phyloP scores from a whole-genome alignment of 2,888 invertebrate species.

The Hecatera dysodea region DNA sequence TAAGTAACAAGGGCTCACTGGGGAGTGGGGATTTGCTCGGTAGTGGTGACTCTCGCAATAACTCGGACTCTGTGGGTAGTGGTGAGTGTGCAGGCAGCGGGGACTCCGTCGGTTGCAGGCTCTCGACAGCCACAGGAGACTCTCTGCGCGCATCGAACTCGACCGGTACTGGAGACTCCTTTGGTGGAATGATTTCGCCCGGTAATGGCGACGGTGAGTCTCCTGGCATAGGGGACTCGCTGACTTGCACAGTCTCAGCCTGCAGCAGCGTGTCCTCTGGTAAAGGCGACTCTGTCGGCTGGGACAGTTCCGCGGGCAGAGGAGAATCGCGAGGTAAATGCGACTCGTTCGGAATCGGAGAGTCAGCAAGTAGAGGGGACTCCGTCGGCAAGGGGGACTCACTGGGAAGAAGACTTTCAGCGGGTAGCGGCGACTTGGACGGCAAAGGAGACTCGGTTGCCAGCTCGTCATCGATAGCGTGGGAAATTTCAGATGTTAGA shows the following conservation, averaged over 20 bases:
- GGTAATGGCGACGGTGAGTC: conserved; percentile 55
- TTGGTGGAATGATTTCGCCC: conserved; percentile 58
- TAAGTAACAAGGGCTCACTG: conserved; percentile 61
- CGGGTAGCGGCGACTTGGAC: conserved; percentile 59
- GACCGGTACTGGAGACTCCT: conserved; percentile 37
- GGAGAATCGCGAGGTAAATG: conserved; percentile 66
- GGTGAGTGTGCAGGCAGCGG: conserved; percentile 53
- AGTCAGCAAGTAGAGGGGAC: conserved; percentile 63
- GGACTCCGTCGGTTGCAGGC: conserved; percentile 47
- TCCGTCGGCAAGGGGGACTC: conserved; percentile 68
- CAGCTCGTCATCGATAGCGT: conserved; percentile 42
- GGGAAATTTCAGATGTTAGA: conserved; percentile 44
- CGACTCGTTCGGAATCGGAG: conserved; percentile 65
- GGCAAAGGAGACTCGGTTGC: conserved; percentile 55
- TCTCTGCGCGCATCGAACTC: conserved; percentile 37
- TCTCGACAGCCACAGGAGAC: conserved; percentile 42
- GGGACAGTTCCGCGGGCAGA: conserved; percentile 58
- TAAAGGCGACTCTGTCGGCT: conserved; percentile 62
- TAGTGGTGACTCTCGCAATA: conserved; percentile 61
- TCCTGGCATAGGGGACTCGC: conserved; percentile 61
- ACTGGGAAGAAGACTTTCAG: conserved; percentile 51
- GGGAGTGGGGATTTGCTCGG: conserved; percentile 63
- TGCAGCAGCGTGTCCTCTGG: conserved; percentile 63
- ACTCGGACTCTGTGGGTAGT: conserved; percentile 57
- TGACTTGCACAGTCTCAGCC: conserved; percentile 57